Evolutionary conservation across 2,113 vertebrate genomes (phyloP).

Genomic region (Strix uralensis): DNA sequence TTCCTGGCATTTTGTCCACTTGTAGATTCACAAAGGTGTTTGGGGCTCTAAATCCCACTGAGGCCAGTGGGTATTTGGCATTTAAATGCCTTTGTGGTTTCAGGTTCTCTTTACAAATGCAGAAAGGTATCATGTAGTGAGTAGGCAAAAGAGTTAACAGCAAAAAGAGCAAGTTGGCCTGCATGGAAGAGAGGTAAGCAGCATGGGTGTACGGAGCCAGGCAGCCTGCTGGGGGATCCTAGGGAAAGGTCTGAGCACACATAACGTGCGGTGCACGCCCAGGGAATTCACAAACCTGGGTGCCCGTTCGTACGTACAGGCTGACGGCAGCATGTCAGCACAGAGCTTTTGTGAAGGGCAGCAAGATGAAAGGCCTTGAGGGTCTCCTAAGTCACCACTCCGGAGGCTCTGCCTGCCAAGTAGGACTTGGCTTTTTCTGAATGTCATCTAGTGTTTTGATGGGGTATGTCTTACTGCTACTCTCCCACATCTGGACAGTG

Average conservation of each 20-base stretch:
- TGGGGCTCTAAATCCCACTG: neutral
- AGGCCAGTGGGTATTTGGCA: neutral
- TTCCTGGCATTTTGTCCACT: neutral
- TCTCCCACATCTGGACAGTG: neutral
- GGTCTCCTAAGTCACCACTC: neutral
- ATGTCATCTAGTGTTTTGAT: neutral
- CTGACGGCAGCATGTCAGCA: neutral
- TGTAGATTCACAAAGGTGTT: neutral
- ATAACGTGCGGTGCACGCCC: accelerated
- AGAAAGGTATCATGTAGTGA: no score
- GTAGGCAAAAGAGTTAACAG: neutral
- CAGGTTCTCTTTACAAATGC: neutral
- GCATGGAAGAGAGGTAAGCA: accelerated
- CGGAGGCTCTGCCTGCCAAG: no score
- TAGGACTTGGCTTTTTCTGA: neutral
- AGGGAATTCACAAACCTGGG: neutral
- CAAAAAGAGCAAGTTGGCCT: neutral
- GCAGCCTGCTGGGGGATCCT: neutral
- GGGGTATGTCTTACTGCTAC: neutral
- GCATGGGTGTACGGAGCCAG: no score
- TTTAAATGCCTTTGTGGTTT: neutral
- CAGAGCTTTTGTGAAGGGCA: neutral
- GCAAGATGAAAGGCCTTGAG: neutral
- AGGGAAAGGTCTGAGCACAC: neutral
- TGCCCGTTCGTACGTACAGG: accelerated